Base-by-base conservation (phyloP, 1,140 invertebrate species). In the Drosophila repleta region DNA sequence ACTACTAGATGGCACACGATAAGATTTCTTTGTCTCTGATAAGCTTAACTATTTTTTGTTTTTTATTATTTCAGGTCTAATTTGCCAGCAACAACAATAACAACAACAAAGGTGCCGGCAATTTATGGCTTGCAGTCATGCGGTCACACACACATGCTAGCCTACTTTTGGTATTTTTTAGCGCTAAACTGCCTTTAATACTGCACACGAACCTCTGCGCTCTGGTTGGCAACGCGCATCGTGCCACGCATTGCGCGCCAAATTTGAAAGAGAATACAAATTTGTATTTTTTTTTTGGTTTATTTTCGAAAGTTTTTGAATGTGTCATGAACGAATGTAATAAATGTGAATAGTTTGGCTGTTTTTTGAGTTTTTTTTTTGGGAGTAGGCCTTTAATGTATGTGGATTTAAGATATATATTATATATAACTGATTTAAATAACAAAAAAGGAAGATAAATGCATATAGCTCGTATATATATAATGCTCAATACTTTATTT, bases 181-280 rank as follows among this genome's bases (percentile, higher is more conserved):
- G 35, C 48, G 21, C 26, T 43, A 20, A 29, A 39, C 41, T 17
- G 6, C 7, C 11, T 37, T 8, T 18, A 18, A 1, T 74, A 63
- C 29, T 56, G 24, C 18, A 5, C 21, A 6, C 5, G 6, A 18
- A 11, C 26, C 17, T n/a, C 39, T 24, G 24, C 18, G 35, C 76
- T 52, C 15, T 70, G 0, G 62, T 76, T 13, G 74, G 74, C 55
- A 62, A 45, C 64, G 60, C 41, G 68, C 35, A 74, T 62, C 15
- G 35, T 71, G 8, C 20, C n/a, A 21, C 1, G 48, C 1, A 49
- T 21, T 32, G 74, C 66, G 76, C 29, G 48, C 13, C 17, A 32
- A 41, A 15, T 15, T 48, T 3, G 60, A 88, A 58, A 93, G 93
- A 1, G 93, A 93, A 26, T 3, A 26, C 24, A 29, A 8, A 8